Base-by-base conservation (phyloP, 2,888 invertebrate species). In the Tenthredo notha region DNA sequence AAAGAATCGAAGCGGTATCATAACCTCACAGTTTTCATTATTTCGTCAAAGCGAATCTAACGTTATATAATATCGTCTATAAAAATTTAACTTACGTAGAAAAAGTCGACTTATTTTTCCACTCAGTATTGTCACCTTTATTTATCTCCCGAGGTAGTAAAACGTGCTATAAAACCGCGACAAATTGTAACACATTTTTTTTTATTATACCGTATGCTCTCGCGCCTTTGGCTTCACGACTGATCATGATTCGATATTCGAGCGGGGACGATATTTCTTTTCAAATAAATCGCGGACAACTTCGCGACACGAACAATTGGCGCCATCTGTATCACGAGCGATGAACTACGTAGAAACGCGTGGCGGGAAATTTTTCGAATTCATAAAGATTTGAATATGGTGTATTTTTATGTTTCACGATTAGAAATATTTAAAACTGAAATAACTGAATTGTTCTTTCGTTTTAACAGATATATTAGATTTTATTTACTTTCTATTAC, bases 401-500 rank as follows among this genome's bases (percentile, higher is more conserved):
- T 54, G 54, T 6, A 61, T 33, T 4, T 4, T 33, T 33, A 33
- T 61, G 61, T 61, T 21, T 61, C 0, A n/a, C 21, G 67, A 33
- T 67, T 33, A 4, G 18, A 12, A 67, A 67, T 25, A 67, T 67
- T 33, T 1, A 33, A 25, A 67, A 29, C 18, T 10, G 10, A 9
- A 61, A 61, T 61, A 61, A 25, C n/a, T 54, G 2, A 15, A 47
- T 12, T 25, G 21, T 21, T 37, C 4, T 9, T 37, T n/a, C n/a
- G 29, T 37, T 37, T 37, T 33, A 47, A 84, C 61, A 18, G 40
- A 25, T 77, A 78, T 15, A 29, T 75, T 74, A 78, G 5, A 67
- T 77, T 21, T 33, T 15, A 9, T 50, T 61, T 74, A 15, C 12
- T 58, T 12, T n/a, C 7, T n/a, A 54, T n/a, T n/a, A 54, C n/a